Evolutionary conservation across 1,140 invertebrate genomes (phyloP).

Genomic region (Atta texana): DNA sequence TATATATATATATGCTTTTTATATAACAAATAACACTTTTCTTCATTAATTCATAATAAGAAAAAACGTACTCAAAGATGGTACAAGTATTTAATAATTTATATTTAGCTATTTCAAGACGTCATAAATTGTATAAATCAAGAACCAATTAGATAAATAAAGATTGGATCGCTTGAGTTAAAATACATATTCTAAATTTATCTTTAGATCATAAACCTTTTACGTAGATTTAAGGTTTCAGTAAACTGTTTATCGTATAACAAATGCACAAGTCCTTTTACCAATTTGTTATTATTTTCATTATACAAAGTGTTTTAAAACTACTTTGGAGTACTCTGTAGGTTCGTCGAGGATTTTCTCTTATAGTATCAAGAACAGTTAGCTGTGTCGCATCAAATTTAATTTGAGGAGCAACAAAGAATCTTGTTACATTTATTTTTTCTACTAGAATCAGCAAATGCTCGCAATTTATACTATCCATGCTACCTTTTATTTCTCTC

Average conservation of each 20-base stretch:
- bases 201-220: background rate
- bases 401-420: slow-evolving; percentile 30
- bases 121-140: slow-evolving; percentile 11
- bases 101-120: slow-evolving; percentile 1
- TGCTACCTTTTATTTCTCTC: background rate
- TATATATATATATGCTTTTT: too few relatives aligned
- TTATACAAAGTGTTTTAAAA: slow-evolving; percentile 11
- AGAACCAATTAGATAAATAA: background rate
- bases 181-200: background rate
- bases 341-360: slow-evolving; percentile 1
- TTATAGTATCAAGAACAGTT: background rate
- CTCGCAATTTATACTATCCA: slow-evolving; percentile 41
- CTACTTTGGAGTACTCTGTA: background rate
- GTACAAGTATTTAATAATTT: background rate
- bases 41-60: background rate
- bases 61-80: background rate
- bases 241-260: slow-evolving; percentile 28
- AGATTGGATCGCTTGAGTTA: background rate
- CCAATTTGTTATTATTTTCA: slow-evolving; percentile 41
- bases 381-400: slow-evolving; percentile 27
- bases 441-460: background rate
- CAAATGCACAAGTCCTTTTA: slow-evolving; percentile 3
- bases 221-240: slow-evolving; percentile 30
- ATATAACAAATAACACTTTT: background rate
- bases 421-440: slow-evolving; percentile 33